These are phyloP conservation scores for Chloroceryle inda DNA, from an alignment of 2,797 vertebrate species.

Conservation along the genomic window DNA sequence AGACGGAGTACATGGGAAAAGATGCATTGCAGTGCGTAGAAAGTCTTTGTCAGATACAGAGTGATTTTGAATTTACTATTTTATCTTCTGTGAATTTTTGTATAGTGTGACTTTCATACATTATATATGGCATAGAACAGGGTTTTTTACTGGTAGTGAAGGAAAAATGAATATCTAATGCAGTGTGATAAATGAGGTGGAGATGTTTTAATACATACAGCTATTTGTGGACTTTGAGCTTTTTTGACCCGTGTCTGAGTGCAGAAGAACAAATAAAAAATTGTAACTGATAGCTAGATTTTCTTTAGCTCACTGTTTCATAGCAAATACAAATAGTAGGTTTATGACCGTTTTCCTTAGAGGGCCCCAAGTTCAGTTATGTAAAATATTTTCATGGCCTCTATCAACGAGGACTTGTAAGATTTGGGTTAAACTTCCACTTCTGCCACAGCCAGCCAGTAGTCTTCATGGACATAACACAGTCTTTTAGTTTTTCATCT, in stretches of 20 bases:
- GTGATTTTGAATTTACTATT: slow-evolving; percentile 18
- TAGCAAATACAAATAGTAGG: not conserved
- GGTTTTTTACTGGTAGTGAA: slow-evolving; percentile 12
- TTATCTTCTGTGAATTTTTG: slow-evolving; percentile 38
- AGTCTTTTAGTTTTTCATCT: not conserved
- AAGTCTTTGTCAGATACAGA: slow-evolving; percentile 13
- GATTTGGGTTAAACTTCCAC: not conserved
- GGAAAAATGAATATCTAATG: slow-evolving; percentile 24
- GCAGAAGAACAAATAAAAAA: not conserved
- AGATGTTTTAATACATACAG: not conserved
- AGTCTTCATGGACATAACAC: fast-evolving
- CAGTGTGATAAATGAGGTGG: slow-evolving; percentile 4
- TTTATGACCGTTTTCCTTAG: slow-evolving; percentile 2
- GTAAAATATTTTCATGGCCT: not conserved
- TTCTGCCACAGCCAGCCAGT: not conserved
- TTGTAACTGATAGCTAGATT: not conserved
- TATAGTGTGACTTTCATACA: slow-evolving; percentile 22
- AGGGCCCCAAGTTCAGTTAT: not conserved
- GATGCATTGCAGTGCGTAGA: slow-evolving; percentile 18
- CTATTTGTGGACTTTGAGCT: slow-evolving; percentile 17
- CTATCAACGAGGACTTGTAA: not conserved
- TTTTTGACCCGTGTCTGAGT: not conserved
- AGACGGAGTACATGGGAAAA: slow-evolving; percentile 15
- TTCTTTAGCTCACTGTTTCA: not conserved
- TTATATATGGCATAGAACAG: not conserved